These are phyloP conservation scores for Brachionus calyciflorus DNA, from an alignment of 1,140 invertebrate species.

Conservation along the genomic window DNA sequence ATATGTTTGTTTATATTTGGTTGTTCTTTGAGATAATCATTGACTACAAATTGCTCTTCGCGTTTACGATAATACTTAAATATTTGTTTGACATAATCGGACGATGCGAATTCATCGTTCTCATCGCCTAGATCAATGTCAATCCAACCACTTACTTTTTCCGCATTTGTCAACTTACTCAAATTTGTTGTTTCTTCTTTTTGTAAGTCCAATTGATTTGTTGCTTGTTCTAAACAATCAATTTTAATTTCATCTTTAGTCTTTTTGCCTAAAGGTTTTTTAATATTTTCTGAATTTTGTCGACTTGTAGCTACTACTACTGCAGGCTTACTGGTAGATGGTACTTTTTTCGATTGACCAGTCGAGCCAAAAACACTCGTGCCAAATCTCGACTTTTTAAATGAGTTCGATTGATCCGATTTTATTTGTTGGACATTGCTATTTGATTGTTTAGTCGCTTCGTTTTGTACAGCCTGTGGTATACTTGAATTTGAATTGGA, in stretches of 20 bases:
- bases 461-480: neutral
- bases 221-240: neutral
- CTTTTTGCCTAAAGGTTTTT: neutral
- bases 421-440: neutral
- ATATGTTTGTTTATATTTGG: slow-evolving; percentile 74
- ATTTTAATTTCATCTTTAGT: neutral
- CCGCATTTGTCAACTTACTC: neutral
- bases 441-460: neutral
- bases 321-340: neutral
- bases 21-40: slow-evolving; percentile 62
- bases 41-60: neutral
- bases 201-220: neutral
- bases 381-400: slow-evolving; percentile 32
- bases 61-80: slow-evolving; percentile 39
- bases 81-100: slow-evolving; percentile 44
- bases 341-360: neutral
- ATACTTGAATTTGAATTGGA: slow-evolving; percentile 2
- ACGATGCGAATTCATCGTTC: slow-evolving; percentile 22
- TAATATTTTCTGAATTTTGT: neutral
- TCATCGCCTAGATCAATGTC: slow-evolving; percentile 39
- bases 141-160: neutral
- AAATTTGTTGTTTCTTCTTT: too few species aligned
- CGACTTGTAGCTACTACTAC: too few species aligned
- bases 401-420: slow-evolving; percentile 10
- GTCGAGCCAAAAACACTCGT: neutral